Percentiles rank a stretch among this genome's conserved stretches.
These are phyloP conservation scores for Oasisia sp. DNA, from an alignment of 2,888 invertebrate genomes.

Conservation along the genomic window DNA sequence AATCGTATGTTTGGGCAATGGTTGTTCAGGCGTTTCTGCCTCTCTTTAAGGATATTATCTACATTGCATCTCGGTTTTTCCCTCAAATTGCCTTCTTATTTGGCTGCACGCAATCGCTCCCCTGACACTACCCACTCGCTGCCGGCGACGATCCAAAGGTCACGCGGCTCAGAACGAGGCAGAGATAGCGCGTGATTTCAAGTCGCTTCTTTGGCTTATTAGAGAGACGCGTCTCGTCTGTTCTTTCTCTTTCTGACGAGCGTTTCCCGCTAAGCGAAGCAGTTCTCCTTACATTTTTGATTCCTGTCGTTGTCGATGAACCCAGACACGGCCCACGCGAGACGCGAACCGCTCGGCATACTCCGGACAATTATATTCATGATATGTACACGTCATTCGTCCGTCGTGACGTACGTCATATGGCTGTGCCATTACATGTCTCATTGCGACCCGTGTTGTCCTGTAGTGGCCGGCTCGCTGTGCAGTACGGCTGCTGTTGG, in stretches of 20 bases:
- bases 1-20: too few species aligned
- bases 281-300: background rate
- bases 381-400: background rate
- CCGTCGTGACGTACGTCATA: background rate
- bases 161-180: background rate
- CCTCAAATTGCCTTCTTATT: background rate
- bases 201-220: background rate
- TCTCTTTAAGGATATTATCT: background rate
- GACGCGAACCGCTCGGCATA: background rate
- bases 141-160: background rate
- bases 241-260: background rate
- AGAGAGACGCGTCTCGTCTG: background rate
- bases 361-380: background rate
- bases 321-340: background rate
- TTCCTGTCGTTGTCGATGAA: background rate
- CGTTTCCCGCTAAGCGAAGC: background rate
- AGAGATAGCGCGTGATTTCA: background rate
- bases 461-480: background rate
- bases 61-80: background rate
- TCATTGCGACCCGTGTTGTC: background rate
- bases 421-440: background rate
- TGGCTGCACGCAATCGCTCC: conserved; percentile 6
- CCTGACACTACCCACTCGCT: background rate
- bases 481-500: background rate
- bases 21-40: too few species aligned